Conservation (phyloP, 2,888 invertebrate species). For the Peribatodes rhomboidaria region DNA sequence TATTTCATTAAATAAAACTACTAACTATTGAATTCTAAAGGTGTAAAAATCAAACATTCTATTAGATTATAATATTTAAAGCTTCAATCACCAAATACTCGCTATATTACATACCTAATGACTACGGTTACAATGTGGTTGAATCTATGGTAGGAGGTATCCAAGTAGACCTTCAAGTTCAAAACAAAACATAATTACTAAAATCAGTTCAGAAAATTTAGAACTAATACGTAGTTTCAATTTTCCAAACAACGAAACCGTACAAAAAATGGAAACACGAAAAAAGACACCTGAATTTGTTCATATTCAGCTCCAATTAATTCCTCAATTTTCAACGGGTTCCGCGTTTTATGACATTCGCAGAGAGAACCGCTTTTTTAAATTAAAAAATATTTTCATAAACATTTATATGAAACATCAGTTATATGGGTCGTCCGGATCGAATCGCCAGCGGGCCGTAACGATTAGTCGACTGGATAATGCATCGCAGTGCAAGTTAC, state of each 20-base stretch:
- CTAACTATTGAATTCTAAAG: neutral
- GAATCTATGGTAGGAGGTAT: too few relatives aligned
- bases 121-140: too few relatives aligned
- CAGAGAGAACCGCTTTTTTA: neutral
- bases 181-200: too few relatives aligned
- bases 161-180: too few relatives aligned
- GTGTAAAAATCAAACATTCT: too few relatives aligned
- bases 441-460: slow-evolving; percentile 8
- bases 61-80: too few relatives aligned
- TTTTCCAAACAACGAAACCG: neutral
- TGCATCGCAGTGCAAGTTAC: neutral
- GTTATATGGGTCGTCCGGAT: neutral
- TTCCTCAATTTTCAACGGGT: neutral
- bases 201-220: too few relatives aligned
- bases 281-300: neutral
- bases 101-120: too few relatives aligned
- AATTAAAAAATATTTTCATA: slow-evolving; percentile 2
- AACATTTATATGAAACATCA: slow-evolving; percentile 8
- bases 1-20: too few relatives aligned
- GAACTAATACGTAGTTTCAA: too few relatives aligned
- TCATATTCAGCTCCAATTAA: too few relatives aligned
- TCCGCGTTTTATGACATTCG: neutral
- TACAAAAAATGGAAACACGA: neutral
- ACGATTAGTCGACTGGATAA: slow-evolving; percentile 14
- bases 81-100: too few relatives aligned